These are phyloP conservation scores for Drosophila quinaria DNA, from an alignment of 2,888 invertebrate species.

Conservation along the genomic window DNA sequence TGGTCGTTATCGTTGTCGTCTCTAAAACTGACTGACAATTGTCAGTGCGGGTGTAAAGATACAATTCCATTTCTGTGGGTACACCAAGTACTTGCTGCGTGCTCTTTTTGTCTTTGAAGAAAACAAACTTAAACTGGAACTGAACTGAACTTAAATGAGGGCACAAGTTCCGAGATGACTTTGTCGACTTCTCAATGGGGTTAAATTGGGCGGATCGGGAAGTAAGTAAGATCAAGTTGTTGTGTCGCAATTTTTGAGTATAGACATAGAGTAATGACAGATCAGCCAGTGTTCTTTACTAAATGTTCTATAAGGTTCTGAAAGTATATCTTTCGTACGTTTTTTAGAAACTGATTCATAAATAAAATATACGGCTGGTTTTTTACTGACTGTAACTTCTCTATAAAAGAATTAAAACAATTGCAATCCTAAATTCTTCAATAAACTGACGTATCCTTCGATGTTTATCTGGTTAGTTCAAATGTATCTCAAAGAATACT, in stretches of 20 bases:
- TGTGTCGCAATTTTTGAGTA: not conserved
- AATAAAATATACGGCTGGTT: no score
- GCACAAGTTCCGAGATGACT: slow-evolving; percentile 24
- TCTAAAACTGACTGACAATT: slow-evolving; percentile 28
- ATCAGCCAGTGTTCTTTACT: not conserved
- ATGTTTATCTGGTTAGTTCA: no score
- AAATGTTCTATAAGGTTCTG: not conserved
- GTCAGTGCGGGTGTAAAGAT: slow-evolving; percentile 41
- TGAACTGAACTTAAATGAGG: slow-evolving; percentile 39
- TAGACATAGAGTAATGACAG: no score
- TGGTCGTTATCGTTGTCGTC: slow-evolving; percentile 50
- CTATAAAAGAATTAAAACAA: no score
- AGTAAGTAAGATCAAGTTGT: slow-evolving; percentile 12
- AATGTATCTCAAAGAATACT: not conserved
- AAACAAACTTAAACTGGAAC: slow-evolving; percentile 35
- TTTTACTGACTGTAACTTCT: no score
- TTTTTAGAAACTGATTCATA: no score
- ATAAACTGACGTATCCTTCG: no score
- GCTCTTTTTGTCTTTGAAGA: slow-evolving; percentile 16
- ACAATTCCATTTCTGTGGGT: slow-evolving; percentile 19
- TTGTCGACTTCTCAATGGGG: slow-evolving; percentile 32
- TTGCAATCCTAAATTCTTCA: no score
- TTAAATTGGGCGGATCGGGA: slow-evolving; percentile 38
- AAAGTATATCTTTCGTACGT: no score
- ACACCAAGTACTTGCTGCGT: not conserved